Evolutionary conservation across 2,888 invertebrate genomes (phyloP), one percentile per base, ranked within the genome.

Genomic region (Adelognathus sp.): DNA sequence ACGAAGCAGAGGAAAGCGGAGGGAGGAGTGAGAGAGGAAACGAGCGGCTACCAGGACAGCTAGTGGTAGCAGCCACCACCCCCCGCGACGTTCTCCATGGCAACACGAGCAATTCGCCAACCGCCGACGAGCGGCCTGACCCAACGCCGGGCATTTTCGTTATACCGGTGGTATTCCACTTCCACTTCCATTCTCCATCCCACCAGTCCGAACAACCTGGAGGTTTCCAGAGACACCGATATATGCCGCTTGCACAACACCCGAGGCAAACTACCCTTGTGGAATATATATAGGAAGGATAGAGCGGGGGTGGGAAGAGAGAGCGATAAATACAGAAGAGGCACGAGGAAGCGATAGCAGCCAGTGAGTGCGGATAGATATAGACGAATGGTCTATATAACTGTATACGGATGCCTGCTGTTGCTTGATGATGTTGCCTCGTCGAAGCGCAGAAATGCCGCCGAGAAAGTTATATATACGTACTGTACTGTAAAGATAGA

Each of bases 31-130:
- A 41, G 31, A 33, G n/a, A 39, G 36, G 31, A 36, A 4, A 29
- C 29, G 27, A 60, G 11, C 36, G 31, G 14, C n/a, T n/a, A 58
- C 58, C 16, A 46, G 27, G 46, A 39, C 31, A 5, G 41, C 60
- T 21, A 27, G 69, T 56, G 41, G 52, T 16, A 31, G 56, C 39
- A 14, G 56, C 33, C 9, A 18, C 50, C 27, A 5, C 81, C 33
- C 77, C 81, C 79, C 86, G 85, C 82, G 83, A 81, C 80, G 85
- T 88, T 90, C 89, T 86, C 90, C 90, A 90, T 90, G 88, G 90
- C 90, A 90, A 90, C 90, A 89, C 88, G 86, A 85, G 85, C 89
- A 88, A 89, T 90, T 89, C 89, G 86, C 90, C 89, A 90, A 90
- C 89, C 90, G 85, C 86, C 86, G 86, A 85, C 89, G 87, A 87